Base-by-base conservation (phyloP, 2,113 vertebrate genomes). In the Calyptommatus sinebrachiatus region DNA sequence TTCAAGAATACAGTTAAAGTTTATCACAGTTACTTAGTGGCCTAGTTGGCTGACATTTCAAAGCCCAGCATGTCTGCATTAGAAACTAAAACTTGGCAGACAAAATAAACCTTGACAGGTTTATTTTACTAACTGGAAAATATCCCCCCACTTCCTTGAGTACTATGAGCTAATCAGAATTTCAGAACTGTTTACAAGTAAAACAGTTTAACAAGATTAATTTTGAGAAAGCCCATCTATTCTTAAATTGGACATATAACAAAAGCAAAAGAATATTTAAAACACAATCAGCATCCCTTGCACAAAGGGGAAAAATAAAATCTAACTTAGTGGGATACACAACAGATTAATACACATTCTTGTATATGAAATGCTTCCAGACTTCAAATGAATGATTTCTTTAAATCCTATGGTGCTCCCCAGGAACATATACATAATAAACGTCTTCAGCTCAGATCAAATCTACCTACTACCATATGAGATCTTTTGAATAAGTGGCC, bases 41-140 rank as follows among this genome's bases (percentile, higher is more conserved):
- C 86, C 82, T 85, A 84, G n/a, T 72, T 89, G 84, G 77, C 82
- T 78, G 67, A 83, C 73, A 68, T 79, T 86, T 85, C 73, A 85
- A 72, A 67, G 14, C 84, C 69, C 70, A 76, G 21, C 35, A 79
- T 18, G 41, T 77, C 77, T 77, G 77, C 28, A 21, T 69, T 45
- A 3, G 0, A 85, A 77, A 50, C 78, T 74, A 12, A 78, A 81
- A 83, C 66, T 75, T 79, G 82, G 79, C 86, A 88, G 61, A 57
- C 2, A 76, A 77, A 45, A 28, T n/a, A n/a, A n/a, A n/a, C n/a
- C n/a, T n/a, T n/a, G n/a, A n/a, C 48, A 77, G 48, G 29, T 67
- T 87, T 65, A 75, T 77, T 76, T 78, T 61, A 57, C 77, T 57
- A 53, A 77, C 62, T 67, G 60, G 22, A 20, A 89, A 46, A 16